Conservation (phyloP, 2,797 vertebrate species). For the Euthynnus affinis region DNA sequence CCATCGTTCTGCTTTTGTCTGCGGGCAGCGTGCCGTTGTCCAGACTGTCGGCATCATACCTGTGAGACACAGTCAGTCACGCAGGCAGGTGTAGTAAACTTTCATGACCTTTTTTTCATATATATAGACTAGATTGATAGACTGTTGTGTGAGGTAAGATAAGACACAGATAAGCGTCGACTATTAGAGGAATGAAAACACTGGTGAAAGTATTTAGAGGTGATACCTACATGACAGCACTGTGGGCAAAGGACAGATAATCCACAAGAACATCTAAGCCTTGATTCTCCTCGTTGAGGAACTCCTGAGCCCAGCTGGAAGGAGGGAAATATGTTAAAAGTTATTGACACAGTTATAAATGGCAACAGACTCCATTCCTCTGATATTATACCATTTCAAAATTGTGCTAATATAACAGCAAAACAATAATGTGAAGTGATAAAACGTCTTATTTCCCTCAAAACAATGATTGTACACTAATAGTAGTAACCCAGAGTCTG, state of each 20-base stretch:
- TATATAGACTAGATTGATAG: too few species aligned
- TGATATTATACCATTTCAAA: neutral
- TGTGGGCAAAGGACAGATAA: slow-evolving; percentile 92
- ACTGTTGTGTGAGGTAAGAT: neutral
- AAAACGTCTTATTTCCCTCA: too few species aligned
- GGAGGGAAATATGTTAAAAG: neutral
- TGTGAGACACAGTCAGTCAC: slow-evolving; percentile 61
- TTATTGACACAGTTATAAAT: neutral
- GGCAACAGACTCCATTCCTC: neutral
- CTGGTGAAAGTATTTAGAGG: neutral
- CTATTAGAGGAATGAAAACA: neutral
- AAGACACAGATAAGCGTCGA: neutral
- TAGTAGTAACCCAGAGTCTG: too few species aligned
- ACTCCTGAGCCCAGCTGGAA: slow-evolving; percentile 95
- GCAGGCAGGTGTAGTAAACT: neutral
- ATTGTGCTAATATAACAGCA: too few species aligned
- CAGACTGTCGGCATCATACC: slow-evolving; percentile 87
- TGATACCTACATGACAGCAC: slow-evolving; percentile 87
- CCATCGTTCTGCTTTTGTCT: slow-evolving; percentile 83
- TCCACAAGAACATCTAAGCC: slow-evolving; percentile 93
- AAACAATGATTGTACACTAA: too few species aligned
- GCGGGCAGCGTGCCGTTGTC: slow-evolving; percentile 83
- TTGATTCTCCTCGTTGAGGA: slow-evolving; percentile 93
- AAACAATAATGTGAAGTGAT: too few species aligned
- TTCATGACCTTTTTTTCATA: too few species aligned